Base-by-base conservation (phyloP, 2,888 invertebrate genomes). In the Phrixothrix hirtus region DNA sequence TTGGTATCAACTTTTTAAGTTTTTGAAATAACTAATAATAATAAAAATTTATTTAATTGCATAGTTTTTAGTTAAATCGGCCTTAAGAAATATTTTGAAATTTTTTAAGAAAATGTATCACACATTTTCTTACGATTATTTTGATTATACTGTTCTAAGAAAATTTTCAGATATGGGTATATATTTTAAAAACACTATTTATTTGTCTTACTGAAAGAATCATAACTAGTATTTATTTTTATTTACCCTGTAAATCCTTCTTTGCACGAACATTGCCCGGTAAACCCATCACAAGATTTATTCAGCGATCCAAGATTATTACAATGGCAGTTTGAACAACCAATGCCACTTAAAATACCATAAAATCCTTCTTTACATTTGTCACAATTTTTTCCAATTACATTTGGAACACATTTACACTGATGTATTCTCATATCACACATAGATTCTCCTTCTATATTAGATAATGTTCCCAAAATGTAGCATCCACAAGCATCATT, bases 231-330 rank as follows among this genome's bases (percentile, higher is more conserved):
- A n/a, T n/a, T n/a, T n/a, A n/a, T n/a, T n/a, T n/a, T n/a, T n/a
- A n/a, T n/a, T n/a, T 74, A 82, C 75, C 90, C 90, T 9, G 86
- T 84, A 7, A 92, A 85, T 21, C 92, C 92, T 1, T 85, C 82
- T 62, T 87, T 84, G 72, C 95, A 95, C 62, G 83, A 81, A 69
- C 95, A 96, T 73, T 92, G 90, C 0, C 95, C 95, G 0, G 81
- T 84, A 30, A 77, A 72, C 0, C 85, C 78, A 62, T 94, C 83
- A 69, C 95, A 95, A 0, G 88, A 87, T 15, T 80, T 79, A 71
- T 89, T 90, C 67, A 81, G 80, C 0, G 93, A 89, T 0, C 96
- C 96, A 50, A 87, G 81, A 0, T 85, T 76, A 73, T 95, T 88
- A 71, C 96, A 96, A 56, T 87, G 83, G 64, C 95, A 95, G 3